A percentile compares a stretch with the other conserved stretches of the same genome.
These are phyloP conservation scores for Melieria picta DNA, from an alignment of 2,888 invertebrate species.

Conservation along the genomic window DNA sequence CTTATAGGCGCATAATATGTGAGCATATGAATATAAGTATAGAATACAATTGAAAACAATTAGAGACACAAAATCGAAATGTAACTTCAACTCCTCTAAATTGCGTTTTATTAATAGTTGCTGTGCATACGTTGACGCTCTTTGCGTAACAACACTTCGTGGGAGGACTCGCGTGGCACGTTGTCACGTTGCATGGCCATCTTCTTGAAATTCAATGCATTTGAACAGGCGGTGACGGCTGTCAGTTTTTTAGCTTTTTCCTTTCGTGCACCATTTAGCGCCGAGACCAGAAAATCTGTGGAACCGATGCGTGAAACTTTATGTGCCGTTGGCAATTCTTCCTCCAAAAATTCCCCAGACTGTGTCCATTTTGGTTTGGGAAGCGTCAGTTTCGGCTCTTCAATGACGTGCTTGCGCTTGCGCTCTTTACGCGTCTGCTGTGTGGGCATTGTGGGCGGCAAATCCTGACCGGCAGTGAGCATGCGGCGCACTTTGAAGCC, in stretches of 20 bases:
- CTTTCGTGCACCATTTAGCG: slow-evolving; percentile 28
- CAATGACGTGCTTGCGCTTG: slow-evolving; percentile 43
- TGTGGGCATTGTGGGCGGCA: slow-evolving; percentile 20
- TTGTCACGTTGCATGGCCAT: slow-evolving; percentile 42
- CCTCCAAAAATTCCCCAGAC: slow-evolving; percentile 50
- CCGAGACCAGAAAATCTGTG: slow-evolving; percentile 42
- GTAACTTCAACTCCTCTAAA: too few species aligned
- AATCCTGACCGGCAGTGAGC: slow-evolving; percentile 39
- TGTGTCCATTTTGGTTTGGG: slow-evolving; percentile 52
- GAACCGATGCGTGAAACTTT: slow-evolving; percentile 32
- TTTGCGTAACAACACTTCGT: slow-evolving; percentile 45
- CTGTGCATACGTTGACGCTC: slow-evolving; percentile 35
- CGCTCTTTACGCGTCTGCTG: slow-evolving; percentile 20
- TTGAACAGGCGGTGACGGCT: slow-evolving; percentile 4
- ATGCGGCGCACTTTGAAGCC: slow-evolving; percentile 50
- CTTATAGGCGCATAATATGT: too few species aligned
- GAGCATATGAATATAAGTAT: too few species aligned
- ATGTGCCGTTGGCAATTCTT: slow-evolving; percentile 37
- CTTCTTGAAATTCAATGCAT: slow-evolving; percentile 48
- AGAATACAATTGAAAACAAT: too few species aligned
- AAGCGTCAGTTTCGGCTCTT: slow-evolving; percentile 36
- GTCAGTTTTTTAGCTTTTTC: slow-evolving; percentile 11
- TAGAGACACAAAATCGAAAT: too few species aligned
- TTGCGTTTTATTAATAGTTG: slow-evolving; percentile 14
- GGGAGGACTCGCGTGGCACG: slow-evolving; percentile 42